A percentile compares a stretch with the other conserved stretches of the same genome.
These are phyloP conservation scores for Penaeus chinensis DNA, from an alignment of 1,140 invertebrate genomes.

Conservation along the genomic window DNA sequence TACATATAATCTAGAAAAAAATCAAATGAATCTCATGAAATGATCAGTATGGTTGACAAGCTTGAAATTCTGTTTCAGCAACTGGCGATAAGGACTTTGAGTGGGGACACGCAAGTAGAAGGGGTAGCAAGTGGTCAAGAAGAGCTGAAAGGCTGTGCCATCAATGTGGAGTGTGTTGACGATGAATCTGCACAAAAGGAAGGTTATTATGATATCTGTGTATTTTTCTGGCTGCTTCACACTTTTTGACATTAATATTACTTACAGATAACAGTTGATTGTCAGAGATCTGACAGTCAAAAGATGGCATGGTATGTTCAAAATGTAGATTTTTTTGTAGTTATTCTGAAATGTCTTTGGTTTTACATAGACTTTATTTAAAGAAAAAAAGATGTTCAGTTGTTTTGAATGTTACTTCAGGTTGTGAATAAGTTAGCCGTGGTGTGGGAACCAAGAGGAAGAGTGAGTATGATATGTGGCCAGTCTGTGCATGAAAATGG, in stretches of 20 bases:
- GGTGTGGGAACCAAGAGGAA: too few species aligned
- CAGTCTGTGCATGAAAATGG: too few species aligned
- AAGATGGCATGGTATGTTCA: too few species aligned
- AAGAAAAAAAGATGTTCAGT: too few species aligned
- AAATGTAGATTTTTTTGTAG: too few species aligned
- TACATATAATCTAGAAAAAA: conserved; percentile 38
- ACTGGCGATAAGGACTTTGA: conserved; percentile 62
- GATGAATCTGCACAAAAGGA: conserved; percentile 17
- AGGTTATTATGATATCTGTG: background rate
- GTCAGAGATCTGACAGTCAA: background rate
- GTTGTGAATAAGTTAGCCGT: too few species aligned
- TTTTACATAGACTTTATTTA: too few species aligned
- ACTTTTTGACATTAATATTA: background rate
- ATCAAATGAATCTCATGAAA: background rate
- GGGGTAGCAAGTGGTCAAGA: background rate
- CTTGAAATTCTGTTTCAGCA: conserved; percentile 37
- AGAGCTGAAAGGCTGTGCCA: conserved; percentile 34
- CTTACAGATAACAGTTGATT: background rate
- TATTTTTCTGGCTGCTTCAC: conserved; percentile 2
- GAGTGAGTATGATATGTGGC: too few species aligned
- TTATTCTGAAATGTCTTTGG: too few species aligned
- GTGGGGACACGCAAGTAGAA: conserved; percentile 52
- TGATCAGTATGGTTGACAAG: too few species aligned
- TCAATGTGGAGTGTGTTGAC: conserved; percentile 53
- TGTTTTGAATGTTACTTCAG: too few species aligned